These are phyloP conservation scores for Schizotus pectinicornis DNA, from an alignment of 2,888 invertebrate species.

Conservation along the genomic window DNA sequence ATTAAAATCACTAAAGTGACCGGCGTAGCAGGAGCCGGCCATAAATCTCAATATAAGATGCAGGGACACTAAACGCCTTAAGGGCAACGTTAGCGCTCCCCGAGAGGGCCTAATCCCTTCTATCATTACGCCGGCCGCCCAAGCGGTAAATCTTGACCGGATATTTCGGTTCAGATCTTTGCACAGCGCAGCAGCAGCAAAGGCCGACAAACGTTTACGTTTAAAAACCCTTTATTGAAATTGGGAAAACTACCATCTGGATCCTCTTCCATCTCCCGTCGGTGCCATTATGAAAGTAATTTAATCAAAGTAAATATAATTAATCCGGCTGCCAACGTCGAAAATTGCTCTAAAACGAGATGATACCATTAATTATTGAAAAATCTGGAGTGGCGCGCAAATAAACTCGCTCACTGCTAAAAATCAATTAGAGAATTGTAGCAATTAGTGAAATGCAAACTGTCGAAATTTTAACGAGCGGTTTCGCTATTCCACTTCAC, in stretches of 20 bases:
- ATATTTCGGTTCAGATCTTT: constrained; percentile 38
- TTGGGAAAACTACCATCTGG: not conserved
- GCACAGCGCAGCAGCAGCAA: constrained; percentile 12
- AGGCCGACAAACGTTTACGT: not conserved
- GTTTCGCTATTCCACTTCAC: not conserved
- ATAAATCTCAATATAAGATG: constrained; percentile 55
- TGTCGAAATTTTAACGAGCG: constrained; percentile 19
- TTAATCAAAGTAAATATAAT: constrained; percentile 24
- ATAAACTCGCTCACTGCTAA: constrained; percentile 10
- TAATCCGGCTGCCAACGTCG: constrained; percentile 6
- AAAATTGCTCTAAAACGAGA: constrained; percentile 9
- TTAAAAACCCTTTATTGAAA: not conserved
- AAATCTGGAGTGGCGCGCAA: constrained; percentile 15
- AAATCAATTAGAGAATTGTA: constrained; percentile 26
- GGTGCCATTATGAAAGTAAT: constrained; percentile 3
- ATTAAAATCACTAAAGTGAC: constrained; percentile 46
- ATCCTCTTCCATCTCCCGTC: not conserved
- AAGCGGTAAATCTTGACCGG: constrained; percentile 44
- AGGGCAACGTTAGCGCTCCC: constrained; percentile 45
- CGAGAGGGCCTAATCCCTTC: constrained; percentile 47
- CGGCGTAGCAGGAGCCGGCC: constrained; percentile 32
- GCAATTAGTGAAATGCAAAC: constrained; percentile 21
- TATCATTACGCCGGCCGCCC: constrained; percentile 47
- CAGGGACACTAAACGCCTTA: constrained; percentile 48
- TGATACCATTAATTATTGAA: constrained; percentile 21